A percentile compares a stretch with the other conserved stretches of the same genome.
phyloP scores from a whole-genome alignment of 1,140 invertebrate genomes.

The Hylyphantes graminicola region DNA sequence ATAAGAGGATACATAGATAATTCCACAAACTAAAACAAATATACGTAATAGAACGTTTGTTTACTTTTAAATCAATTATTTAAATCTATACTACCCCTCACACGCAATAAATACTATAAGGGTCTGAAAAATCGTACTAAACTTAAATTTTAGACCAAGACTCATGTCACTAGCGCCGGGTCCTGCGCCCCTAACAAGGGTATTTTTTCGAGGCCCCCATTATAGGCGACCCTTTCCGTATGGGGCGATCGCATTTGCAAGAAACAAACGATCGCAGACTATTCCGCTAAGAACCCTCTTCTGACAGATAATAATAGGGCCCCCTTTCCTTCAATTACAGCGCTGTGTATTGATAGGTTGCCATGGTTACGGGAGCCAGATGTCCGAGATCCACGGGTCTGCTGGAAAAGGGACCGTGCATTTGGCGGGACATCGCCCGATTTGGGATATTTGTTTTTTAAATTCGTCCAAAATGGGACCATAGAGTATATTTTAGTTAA shows the following conservation, averaged over 20 bases:
- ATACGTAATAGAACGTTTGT: too few species aligned
- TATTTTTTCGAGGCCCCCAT: constrained; percentile 50
- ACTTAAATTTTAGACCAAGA: background rate
- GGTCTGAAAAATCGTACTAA: too few species aligned
- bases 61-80: too few species aligned
- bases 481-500: too few species aligned
- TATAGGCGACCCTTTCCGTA: constrained; percentile 20
- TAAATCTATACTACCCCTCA: too few species aligned
- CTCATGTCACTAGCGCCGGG: constrained; percentile 35
- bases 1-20: too few species aligned
- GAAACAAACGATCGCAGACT: constrained; percentile 52
- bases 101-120: too few species aligned
- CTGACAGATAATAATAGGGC: constrained; percentile 59
- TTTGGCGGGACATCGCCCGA: constrained; percentile 22
- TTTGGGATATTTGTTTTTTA: too few species aligned
- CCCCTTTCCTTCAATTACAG: constrained; percentile 60
- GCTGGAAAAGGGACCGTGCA: constrained; percentile 4
- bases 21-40: too few species aligned
- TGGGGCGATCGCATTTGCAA: constrained; percentile 48
- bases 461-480: too few species aligned
- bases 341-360: constrained; percentile 59
- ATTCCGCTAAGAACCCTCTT: constrained; percentile 53
- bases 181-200: constrained; percentile 38
- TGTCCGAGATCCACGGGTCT: constrained; percentile 58
- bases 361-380: constrained; percentile 57